phyloP scores from a whole-genome alignment of 2,888 invertebrate species.

The Tachina fera region DNA sequence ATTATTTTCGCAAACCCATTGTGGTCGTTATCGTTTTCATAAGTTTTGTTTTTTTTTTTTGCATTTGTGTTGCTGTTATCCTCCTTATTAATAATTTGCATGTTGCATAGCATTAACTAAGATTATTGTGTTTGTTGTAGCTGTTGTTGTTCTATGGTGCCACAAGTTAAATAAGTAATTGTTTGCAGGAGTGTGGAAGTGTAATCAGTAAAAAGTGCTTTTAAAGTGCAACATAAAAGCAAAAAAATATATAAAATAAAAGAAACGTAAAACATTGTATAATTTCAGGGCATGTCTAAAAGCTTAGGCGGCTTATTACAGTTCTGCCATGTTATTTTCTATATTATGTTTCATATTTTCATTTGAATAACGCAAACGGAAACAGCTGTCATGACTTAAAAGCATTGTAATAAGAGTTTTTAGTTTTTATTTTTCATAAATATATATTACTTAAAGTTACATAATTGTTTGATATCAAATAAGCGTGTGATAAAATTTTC shows the following conservation, averaged over 20 bases:
- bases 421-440: not conserved
- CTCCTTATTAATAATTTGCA: conserved; percentile 60
- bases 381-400: conserved; percentile 52
- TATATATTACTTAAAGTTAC: not conserved
- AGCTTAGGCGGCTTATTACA: conserved; percentile 46
- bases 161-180: not conserved
- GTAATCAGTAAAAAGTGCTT: not conserved
- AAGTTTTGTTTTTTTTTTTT: not conserved
- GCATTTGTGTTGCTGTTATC: not conserved
- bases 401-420: conserved; percentile 15
- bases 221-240: not conserved
- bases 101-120: conserved; percentile 58
- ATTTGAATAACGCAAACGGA: conserved; percentile 60
- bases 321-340: not conserved
- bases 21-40: conserved; percentile 36
- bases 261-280: not conserved
- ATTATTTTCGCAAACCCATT: conserved; percentile 12
- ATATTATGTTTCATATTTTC: conserved; percentile 13
- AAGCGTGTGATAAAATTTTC: no score
- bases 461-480: not conserved
- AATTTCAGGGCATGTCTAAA: conserved; percentile 35
- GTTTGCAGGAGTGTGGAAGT: not conserved
- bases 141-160: not conserved
- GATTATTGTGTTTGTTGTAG: not conserved
- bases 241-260: no score